A percentile compares a stretch with the other conserved stretches of the same genome.
phyloP scores from a whole-genome alignment of 2,113 vertebrate genomes.

The Cinclus mexicanus region DNA sequence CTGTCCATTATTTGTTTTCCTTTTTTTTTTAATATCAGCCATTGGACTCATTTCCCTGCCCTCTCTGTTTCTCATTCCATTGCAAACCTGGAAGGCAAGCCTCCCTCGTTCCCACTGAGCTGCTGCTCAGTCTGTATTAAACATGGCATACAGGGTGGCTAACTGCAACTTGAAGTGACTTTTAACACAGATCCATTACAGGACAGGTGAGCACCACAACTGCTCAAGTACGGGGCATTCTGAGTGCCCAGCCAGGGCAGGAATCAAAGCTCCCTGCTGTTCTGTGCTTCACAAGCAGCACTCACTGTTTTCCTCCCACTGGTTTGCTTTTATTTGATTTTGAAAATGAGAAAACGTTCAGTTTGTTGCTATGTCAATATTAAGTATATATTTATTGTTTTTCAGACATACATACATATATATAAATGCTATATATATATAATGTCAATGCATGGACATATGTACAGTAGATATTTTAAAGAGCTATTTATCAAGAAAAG shows the following conservation, averaged over 20 bases:
- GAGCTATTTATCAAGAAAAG: slow-evolving; percentile 85
- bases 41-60: not conserved
- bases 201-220: not conserved
- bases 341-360: slow-evolving; percentile 57
- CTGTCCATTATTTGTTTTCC: not conserved
- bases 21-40: not conserved
- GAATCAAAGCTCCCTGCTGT: slow-evolving; percentile 25
- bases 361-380: slow-evolving; percentile 75
- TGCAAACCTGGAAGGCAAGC: not conserved
- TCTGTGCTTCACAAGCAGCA: slow-evolving; percentile 11
- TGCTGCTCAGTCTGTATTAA: not conserved
- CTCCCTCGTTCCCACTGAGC: not conserved
- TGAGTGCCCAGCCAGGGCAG: not conserved
- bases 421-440: slow-evolving; percentile 74
- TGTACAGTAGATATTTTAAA: slow-evolving; percentile 85
- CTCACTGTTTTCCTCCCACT: slow-evolving; percentile 39
- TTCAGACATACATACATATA: slow-evolving; percentile 76
- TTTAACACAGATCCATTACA: not conserved
- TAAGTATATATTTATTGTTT: slow-evolving; percentile 83
- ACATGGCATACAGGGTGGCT: not conserved
- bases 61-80: not conserved
- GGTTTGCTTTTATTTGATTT: slow-evolving; percentile 48
- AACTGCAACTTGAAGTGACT: not conserved
- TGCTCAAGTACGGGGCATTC: not conserved
- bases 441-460: slow-evolving; percentile 83